Evolutionary conservation across 1,140 invertebrate species (phyloP).

Genomic region (Popillia japonica): DNA sequence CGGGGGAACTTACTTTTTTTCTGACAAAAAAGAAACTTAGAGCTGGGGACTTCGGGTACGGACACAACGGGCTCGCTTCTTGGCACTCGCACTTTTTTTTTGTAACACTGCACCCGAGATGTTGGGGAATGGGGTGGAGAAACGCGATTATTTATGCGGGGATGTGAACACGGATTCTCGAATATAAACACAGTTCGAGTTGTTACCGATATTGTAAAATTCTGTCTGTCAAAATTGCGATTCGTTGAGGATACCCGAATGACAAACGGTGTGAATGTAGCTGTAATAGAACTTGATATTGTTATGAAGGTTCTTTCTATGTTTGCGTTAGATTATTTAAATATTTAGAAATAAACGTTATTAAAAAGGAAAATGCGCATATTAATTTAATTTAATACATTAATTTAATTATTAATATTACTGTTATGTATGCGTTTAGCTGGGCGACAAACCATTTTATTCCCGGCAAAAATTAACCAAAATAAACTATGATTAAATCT

Average conservation of each 20-base stretch:
- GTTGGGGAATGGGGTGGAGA: not conserved
- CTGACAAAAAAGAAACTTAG: too few relatives aligned
- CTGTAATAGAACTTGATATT: not conserved
- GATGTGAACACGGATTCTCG: not conserved
- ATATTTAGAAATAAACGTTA: not conserved
- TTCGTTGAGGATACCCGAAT: not conserved
- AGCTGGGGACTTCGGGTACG: too few relatives aligned
- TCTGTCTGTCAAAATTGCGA: constrained; percentile 8
- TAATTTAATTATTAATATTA: too few relatives aligned
- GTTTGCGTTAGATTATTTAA: not conserved
- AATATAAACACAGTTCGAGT: constrained; percentile 5
- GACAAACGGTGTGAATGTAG: constrained; percentile 1
- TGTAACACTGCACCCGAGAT: not conserved
- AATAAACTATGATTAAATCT: too few relatives aligned
- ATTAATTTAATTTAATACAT: too few relatives aligned
- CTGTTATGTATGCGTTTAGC: too few relatives aligned
- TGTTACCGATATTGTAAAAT: not conserved
- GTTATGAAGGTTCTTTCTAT: not conserved
- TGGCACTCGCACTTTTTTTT: not conserved
- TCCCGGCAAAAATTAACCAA: too few relatives aligned
- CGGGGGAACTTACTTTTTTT: not conserved
- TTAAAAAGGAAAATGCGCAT: too few relatives aligned
- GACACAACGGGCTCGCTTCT: not conserved
- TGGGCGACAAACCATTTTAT: too few relatives aligned
- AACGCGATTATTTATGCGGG: not conserved